Base-by-base conservation (phyloP, 1,140 invertebrate genomes). In the Chrysopa pallens region DNA sequence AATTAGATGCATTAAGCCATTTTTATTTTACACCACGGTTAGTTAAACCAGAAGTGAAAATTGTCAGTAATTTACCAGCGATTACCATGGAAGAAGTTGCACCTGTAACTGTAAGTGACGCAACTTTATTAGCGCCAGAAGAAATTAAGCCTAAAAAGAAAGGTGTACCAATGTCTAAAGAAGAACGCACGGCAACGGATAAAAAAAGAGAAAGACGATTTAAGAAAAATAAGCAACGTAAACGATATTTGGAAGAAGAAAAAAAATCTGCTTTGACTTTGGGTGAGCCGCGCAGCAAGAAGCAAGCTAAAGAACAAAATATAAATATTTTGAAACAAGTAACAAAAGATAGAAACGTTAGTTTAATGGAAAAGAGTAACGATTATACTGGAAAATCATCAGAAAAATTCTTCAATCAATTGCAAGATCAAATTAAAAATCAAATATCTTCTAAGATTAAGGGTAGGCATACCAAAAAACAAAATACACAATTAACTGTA, bases 31-130 rank as follows among this genome's bases (percentile, higher is more conserved):
- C 89, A 39, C 93, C 94, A 1, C 90, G 83, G 67, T 67, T 70
- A 66, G 73, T 77, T 9, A 69, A 75, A 44, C 80, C 90, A 1
- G 94, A 98, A 53, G 61, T 95, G 0, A 89, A 86, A 62, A 84
- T 98, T 49, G 67, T 97, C 1, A 87, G 72, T 40, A 97, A 98
- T 62, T 63, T 91, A 46, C 88, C 92, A 12, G 84, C 91, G 4
- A 81, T 98, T 40, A 73, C 65, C 27, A 87, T 96, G 74, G 95
- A 98, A 67, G 93, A 98, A 67, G 87, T 94, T n/a, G 87, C 86
- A 4, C 93, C 92, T 28, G 68, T 86, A 2, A 76, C 78, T 15
- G 74, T 80, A 1, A 89, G 78, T 55, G 86, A 94, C 67, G 84
- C 81, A 9, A 70, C 77, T 1, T 61, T 95, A 13, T 62, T 98